Evolutionary conservation across 2,113 vertebrate species (phyloP).

Genomic region (Micronycteris hirsuta): DNA sequence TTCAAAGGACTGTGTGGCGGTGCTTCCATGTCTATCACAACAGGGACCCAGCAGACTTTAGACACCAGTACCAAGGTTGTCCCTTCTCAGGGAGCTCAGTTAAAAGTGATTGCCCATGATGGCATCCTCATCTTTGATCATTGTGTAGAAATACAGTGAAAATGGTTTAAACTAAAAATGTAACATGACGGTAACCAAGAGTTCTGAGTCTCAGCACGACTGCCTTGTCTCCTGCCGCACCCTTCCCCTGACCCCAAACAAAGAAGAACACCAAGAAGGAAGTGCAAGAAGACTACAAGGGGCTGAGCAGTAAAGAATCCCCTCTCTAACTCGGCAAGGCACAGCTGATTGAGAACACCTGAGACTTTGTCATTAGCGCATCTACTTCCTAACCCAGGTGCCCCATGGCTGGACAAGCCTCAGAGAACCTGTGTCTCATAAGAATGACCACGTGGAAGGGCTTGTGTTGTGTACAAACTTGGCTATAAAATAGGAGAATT

Average conservation of each 20-base stretch:
- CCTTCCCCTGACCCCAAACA: background rate
- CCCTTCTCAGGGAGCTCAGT: background rate
- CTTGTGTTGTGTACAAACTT: rapidly evolving
- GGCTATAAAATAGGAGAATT: background rate
- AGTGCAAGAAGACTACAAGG: background rate
- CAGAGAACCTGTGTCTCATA: rapidly evolving
- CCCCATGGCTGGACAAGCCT: too few relatives aligned
- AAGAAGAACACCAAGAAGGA: background rate
- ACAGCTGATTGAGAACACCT: rapidly evolving
- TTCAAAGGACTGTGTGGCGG: rapidly evolving
- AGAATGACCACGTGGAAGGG: rapidly evolving
- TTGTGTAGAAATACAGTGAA: background rate
- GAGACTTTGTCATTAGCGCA: too few relatives aligned
- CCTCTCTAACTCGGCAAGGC: rapidly evolving
- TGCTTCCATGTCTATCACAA: background rate
- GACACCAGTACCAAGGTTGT: background rate
- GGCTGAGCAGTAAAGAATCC: background rate
- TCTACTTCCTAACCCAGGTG: background rate
- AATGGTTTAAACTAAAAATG: background rate
- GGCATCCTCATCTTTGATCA: background rate
- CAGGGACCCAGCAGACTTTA: background rate
- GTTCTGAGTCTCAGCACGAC: background rate
- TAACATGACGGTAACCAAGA: background rate
- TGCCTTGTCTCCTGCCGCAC: rapidly evolving
- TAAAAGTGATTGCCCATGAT: background rate